These are phyloP conservation scores for Pristionchus maxplancki DNA, from an alignment of 2,888 invertebrate species.

Conservation along the genomic window DNA sequence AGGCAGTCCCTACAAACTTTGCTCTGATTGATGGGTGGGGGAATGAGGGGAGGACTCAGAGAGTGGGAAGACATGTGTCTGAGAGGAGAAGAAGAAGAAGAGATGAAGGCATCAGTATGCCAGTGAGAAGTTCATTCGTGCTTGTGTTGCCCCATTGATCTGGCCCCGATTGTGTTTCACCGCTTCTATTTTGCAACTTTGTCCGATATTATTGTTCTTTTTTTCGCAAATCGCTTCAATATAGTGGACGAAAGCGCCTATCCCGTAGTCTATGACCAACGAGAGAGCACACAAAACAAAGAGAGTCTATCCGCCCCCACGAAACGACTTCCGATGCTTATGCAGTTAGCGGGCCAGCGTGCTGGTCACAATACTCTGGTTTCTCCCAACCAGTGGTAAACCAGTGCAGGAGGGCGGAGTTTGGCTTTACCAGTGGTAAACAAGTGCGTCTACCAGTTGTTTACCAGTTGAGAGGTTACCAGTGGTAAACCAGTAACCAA, in stretches of 20 bases:
- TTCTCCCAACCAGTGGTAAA: too few relatives aligned
- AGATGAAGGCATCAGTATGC: constrained; percentile 9
- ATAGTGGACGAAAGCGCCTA: too few relatives aligned
- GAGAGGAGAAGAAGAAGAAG: constrained; percentile 30
- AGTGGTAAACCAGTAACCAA: too few relatives aligned
- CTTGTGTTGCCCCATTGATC: neutral
- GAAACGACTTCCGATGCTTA: constrained; percentile 32
- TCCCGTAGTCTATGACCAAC: neutral
- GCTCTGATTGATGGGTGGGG: constrained; percentile 9
- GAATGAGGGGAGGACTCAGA: neutral
- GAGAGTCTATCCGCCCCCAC: neutral
- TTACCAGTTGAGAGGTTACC: too few relatives aligned
- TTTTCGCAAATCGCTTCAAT: too few relatives aligned
- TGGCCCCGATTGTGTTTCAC: neutral
- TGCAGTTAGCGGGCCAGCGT: neutral
- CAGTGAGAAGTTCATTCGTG: constrained; percentile 16
- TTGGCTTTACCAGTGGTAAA: too few relatives aligned
- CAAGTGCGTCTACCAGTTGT: too few relatives aligned
- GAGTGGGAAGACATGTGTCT: constrained; percentile 31
- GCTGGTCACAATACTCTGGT: constrained; percentile 32
- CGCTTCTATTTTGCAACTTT: neutral
- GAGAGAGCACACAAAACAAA: too few relatives aligned
- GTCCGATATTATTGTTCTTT: too few relatives aligned
- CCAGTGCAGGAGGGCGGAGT: too few relatives aligned
- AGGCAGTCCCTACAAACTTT: constrained; percentile 29